Percentiles rank a stretch among this genome's conserved stretches.
phyloP scores from a whole-genome alignment of 2,113 vertebrate genomes.

The Passer montanus region DNA sequence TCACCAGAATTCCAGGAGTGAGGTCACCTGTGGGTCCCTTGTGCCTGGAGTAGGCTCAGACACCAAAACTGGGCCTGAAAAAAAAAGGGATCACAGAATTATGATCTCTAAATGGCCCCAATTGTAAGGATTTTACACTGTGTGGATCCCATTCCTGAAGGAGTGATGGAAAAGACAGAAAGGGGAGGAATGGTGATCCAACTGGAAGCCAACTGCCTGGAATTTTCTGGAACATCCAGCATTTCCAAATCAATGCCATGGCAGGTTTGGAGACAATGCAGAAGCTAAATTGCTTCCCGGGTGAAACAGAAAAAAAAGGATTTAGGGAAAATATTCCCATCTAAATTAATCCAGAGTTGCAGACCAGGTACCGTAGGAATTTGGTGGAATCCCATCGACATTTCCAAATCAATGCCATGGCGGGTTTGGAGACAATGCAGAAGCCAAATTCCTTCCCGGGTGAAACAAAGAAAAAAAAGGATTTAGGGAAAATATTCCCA shows the following conservation, averaged over 20 bases:
- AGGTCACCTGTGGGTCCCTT: fast-evolving
- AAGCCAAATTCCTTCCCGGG: neutral
- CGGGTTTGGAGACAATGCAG: neutral
- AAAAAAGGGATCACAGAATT: neutral
- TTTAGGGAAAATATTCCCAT: neutral
- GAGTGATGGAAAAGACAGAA: neutral
- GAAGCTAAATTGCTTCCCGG: neutral
- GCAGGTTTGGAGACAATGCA: neutral
- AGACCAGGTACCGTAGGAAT: fast-evolving
- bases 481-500: neutral
- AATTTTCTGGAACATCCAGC: neutral
- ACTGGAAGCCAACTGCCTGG: fast-evolving
- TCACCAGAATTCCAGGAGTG: fast-evolving
- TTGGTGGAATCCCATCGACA: neutral
- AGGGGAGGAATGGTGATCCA: too few relatives aligned
- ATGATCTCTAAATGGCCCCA: fast-evolving
- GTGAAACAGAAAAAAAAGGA: neutral
- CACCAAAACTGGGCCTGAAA: fast-evolving
- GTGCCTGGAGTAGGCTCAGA: neutral
- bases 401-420: neutral
- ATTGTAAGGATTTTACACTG: fast-evolving
- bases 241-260: neutral
- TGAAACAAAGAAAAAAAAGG: neutral
- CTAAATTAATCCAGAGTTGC: neutral
- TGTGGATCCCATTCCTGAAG: neutral